A percentile compares a stretch with the other conserved stretches of the same genome.
These are phyloP conservation scores for Emydura subglobosa DNA, from an alignment of 2,113 vertebrate species.

Conservation along the genomic window DNA sequence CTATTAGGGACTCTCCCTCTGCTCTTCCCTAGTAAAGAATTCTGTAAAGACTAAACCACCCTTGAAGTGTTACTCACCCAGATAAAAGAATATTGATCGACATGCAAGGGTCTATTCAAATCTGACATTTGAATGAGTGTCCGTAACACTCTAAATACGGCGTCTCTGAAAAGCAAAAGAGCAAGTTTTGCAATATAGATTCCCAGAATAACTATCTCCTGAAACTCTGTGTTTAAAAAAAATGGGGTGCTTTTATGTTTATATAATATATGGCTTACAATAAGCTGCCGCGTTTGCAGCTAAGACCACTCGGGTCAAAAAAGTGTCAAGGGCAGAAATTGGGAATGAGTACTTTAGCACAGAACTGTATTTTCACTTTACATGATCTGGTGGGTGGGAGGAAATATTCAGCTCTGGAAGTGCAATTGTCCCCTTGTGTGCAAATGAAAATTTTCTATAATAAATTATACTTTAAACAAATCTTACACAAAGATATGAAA, in stretches of 20 bases:
- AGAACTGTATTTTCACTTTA: rapidly evolving
- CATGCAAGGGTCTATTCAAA: background rate
- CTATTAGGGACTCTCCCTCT: background rate
- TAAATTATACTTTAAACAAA: background rate
- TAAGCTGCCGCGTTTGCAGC: background rate
- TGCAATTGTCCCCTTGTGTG: rapidly evolving
- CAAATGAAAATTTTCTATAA: background rate
- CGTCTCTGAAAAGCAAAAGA: background rate
- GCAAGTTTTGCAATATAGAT: rapidly evolving
- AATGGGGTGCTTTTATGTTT: background rate
- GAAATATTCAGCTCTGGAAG: background rate
- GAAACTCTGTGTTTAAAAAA: background rate
- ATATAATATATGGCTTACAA: background rate
- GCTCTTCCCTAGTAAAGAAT: background rate
- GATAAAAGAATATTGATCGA: rapidly evolving
- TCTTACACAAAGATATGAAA: background rate
- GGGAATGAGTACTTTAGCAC: background rate
- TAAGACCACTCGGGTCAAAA: background rate
- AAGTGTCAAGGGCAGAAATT: rapidly evolving
- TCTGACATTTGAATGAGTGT: background rate
- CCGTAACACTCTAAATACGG: background rate
- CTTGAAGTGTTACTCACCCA: background rate
- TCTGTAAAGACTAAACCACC: background rate
- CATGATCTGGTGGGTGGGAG: rapidly evolving
- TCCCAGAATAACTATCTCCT: background rate